A percentile compares a stretch with the other conserved stretches of the same genome.
Evolutionary conservation across 92 coral and sea anemone genomes (phyloP).

Genomic region (Blastomussa wellsi): DNA sequence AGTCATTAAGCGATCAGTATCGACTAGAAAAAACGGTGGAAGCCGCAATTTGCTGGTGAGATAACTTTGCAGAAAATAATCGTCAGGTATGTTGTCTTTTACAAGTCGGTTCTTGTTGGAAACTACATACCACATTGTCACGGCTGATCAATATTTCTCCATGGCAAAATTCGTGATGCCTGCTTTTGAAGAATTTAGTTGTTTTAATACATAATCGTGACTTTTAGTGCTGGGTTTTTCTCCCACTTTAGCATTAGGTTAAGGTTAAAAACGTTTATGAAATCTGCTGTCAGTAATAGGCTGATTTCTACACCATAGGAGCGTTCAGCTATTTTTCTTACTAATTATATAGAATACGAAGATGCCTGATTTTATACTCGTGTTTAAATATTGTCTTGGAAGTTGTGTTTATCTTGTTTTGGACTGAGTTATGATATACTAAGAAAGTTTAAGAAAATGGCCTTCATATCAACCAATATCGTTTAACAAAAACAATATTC

Average conservation of each 20-base stretch:
- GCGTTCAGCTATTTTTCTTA: not conserved
- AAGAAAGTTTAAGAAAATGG: not conserved
- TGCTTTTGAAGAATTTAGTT: not conserved
- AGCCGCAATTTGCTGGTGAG: not conserved
- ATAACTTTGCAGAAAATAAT: not conserved
- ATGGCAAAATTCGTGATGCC: not conserved
- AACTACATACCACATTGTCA: too few relatives aligned
- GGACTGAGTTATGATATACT: not conserved
- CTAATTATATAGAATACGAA: not conserved
- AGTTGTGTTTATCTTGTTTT: not conserved
- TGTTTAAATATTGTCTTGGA: not conserved
- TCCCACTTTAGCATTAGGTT: not conserved
- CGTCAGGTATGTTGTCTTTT: constrained; percentile 14
- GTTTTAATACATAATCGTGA: not conserved
- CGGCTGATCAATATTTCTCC: not conserved
- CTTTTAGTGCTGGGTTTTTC: not conserved
- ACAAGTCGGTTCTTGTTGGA: not conserved
- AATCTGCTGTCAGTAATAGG: not conserved
- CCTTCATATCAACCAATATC: not conserved
- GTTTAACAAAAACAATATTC: not conserved
- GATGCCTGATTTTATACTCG: not conserved
- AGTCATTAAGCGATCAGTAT: not conserved
- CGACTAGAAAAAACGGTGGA: not conserved
- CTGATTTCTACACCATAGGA: too few relatives aligned
- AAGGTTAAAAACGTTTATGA: not conserved